Evolutionary conservation across 2,888 invertebrate genomes (phyloP).

Genomic region (Noctuana brunneofusca): DNA sequence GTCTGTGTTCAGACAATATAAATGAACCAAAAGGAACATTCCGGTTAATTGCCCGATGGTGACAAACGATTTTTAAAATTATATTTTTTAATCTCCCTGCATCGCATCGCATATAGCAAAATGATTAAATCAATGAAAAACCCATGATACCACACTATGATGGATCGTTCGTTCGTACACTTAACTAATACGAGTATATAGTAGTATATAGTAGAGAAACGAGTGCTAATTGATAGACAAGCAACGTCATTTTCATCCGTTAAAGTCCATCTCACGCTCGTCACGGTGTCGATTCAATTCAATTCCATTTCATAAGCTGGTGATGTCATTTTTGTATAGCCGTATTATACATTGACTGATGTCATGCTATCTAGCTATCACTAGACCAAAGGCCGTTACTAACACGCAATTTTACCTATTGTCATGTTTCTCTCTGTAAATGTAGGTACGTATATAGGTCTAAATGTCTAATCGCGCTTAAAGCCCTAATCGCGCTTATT

Average conservation of each 20-base stretch:
- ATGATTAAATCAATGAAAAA: too few relatives aligned
- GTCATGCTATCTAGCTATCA: conserved; percentile 54
- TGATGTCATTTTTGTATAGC: conserved; percentile 60
- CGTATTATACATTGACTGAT: conserved; percentile 52
- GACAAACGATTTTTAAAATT: background rate
- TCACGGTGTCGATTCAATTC: conserved; percentile 49
- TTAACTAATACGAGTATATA: background rate
- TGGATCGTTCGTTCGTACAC: background rate
- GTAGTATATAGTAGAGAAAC: background rate
- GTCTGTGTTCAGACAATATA: conserved; percentile 47
- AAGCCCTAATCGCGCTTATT: too few relatives aligned
- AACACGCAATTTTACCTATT: conserved; percentile 7
- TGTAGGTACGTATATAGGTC: too few relatives aligned
- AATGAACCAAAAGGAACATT: conserved; percentile 40
- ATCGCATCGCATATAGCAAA: background rate
- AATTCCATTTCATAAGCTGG: conserved; percentile 53
- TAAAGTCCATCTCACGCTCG: conserved; percentile 38
- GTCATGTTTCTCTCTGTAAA: too few relatives aligned
- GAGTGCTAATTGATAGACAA: conserved; percentile 13
- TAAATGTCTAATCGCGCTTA: too few relatives aligned
- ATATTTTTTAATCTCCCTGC: background rate
- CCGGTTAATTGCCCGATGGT: conserved; percentile 8
- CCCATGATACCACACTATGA: too few relatives aligned
- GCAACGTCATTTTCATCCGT: conserved; percentile 27
- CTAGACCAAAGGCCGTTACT: conserved; percentile 43